These are phyloP conservation scores for Philaethria dido DNA, from an alignment of 2,888 invertebrate species.

Conservation along the genomic window DNA sequence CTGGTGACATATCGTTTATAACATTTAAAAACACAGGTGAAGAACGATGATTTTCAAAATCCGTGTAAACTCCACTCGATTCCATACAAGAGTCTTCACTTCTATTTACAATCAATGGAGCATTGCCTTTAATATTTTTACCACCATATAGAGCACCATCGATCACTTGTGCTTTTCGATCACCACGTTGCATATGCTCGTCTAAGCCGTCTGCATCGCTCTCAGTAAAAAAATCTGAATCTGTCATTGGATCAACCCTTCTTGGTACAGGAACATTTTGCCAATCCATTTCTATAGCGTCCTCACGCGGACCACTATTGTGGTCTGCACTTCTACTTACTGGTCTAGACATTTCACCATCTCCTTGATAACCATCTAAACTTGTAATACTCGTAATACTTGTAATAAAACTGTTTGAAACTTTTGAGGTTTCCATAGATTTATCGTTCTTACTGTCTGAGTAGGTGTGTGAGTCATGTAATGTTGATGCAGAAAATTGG, in stretches of 20 bases:
- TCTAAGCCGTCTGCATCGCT: conserved; percentile 95
- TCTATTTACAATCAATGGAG: conserved; percentile 81
- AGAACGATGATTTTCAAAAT: conserved; percentile 87
- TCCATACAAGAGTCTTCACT: conserved; percentile 93
- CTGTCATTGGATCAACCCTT: conserved; percentile 93
- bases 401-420: conserved; percentile 91
- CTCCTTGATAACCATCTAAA: conserved; percentile 96
- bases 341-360: conserved; percentile 94
- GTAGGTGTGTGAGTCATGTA: conserved; percentile 83
- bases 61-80: conserved; percentile 94
- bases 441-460: conserved; percentile 85
- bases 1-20: conserved; percentile 88
- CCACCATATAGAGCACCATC: conserved; percentile 95
- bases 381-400: conserved; percentile 96
- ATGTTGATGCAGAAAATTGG: conserved; percentile 75
- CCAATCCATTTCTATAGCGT: conserved; percentile 82
- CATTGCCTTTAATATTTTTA: conserved; percentile 81
- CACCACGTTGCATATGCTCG: conserved; percentile 87
- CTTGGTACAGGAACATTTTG: conserved; percentile 86
- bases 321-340: conserved; percentile 92
- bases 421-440: conserved; percentile 85
- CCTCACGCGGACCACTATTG: conserved; percentile 83
- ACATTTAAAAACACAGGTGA: conserved; percentile 81
- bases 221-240: conserved; percentile 95
- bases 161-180: conserved; percentile 92